A percentile compares a stretch with the other conserved stretches of the same genome.
Evolutionary conservation across 2,888 invertebrate genomes (phyloP).

Genomic region (Erannis defoliaria): DNA sequence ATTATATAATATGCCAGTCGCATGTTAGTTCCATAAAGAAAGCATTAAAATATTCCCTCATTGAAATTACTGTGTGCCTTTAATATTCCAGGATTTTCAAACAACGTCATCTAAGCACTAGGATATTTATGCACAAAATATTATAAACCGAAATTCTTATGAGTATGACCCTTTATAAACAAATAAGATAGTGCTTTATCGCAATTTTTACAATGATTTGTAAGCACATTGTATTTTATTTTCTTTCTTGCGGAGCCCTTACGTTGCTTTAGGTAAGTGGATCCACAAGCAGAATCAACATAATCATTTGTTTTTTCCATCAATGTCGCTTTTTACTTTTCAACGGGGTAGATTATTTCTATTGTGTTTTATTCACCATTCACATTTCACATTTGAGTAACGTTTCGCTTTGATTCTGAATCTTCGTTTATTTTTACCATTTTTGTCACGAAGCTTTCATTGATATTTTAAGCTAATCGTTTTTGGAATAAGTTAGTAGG

Average conservation of each 20-base stretch:
- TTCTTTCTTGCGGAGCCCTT: conserved; percentile 87
- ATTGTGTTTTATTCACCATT: conserved; percentile 68
- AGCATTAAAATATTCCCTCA: conserved; percentile 32
- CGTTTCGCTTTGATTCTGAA: conserved; percentile 85
- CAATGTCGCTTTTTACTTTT: conserved; percentile 72
- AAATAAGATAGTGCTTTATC: conserved; percentile 57
- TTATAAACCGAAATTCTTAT: conserved; percentile 1
- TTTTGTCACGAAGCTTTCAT: conserved; percentile 46
- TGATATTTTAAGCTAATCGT: conserved; percentile 40
- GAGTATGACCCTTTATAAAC: conserved; percentile 19
- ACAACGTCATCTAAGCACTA: conserved; percentile 23
- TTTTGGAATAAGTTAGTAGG: conserved; percentile 31
- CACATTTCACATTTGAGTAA: conserved; percentile 80
- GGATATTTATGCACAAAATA: conserved; percentile 19
- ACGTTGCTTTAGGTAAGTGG: conserved; percentile 86
- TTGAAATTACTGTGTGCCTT: conserved; percentile 28
- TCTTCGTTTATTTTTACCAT: conserved; percentile 69
- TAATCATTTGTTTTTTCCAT: conserved; percentile 64
- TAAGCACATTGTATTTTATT: conserved; percentile 85
- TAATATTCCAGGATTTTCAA: conserved; percentile 36
- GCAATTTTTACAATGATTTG: conserved; percentile 71
- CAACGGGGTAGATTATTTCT: conserved; percentile 56
- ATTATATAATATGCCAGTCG: conserved; percentile 62
- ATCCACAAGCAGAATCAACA: conserved; percentile 69
- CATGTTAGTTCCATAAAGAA: conserved; percentile 67